Percentiles rank a stretch among this genome's conserved stretches.
Conservation (phyloP, 2,113 vertebrate species). For the Alectura lathami region DNA sequence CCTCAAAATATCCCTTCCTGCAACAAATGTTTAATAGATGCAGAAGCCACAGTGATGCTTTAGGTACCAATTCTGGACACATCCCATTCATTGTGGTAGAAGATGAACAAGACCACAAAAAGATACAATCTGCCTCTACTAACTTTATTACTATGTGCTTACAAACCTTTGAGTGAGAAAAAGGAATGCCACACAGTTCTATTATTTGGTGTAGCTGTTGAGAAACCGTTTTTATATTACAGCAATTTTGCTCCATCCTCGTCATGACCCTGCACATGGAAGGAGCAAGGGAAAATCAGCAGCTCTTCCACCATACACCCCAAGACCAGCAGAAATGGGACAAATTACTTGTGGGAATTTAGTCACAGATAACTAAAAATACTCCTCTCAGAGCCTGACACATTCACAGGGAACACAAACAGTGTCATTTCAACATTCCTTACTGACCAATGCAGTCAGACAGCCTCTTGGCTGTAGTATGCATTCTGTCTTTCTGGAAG, state of each 20-base stretch:
- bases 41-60: neutral
- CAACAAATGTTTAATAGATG: neutral
- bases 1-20: neutral
- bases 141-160: neutral
- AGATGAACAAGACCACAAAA: neutral
- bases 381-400: neutral
- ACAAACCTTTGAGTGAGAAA: neutral
- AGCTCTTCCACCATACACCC: neutral
- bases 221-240: neutral
- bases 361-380: neutral
- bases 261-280: neutral
- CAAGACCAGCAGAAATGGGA: neutral
- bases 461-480: accelerated
- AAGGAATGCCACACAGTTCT: accelerated
- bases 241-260: neutral
- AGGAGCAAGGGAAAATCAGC: neutral
- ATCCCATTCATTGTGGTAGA: neutral
- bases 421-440: neutral
- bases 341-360: neutral
- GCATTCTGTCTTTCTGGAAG: accelerated
- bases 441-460: neutral
- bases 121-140: neutral
- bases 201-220: neutral
- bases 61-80: neutral
- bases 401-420: neutral